These are phyloP conservation scores for Lasioglossum malachurum DNA, from an alignment of 2,888 invertebrate species.

Conservation along the genomic window DNA sequence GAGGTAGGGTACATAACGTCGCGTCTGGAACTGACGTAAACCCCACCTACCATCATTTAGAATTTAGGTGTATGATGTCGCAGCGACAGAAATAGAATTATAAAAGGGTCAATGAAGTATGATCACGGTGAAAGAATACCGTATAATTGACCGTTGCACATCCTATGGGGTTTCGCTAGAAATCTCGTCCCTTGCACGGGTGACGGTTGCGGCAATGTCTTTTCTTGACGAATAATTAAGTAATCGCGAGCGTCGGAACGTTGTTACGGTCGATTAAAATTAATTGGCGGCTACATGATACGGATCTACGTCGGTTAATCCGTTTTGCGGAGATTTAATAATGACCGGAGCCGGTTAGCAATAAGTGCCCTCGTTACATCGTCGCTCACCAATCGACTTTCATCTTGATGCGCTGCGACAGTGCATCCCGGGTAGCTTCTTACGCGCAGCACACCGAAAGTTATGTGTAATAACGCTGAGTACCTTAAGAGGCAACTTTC, in stretches of 20 bases:
- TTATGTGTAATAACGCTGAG: conserved; percentile 41
- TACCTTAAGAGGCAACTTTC: conserved; percentile 54
- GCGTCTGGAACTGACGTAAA: neutral
- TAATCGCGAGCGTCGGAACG: neutral
- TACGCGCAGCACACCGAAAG: conserved; percentile 17
- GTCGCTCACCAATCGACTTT: conserved; percentile 31
- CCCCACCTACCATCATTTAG: neutral
- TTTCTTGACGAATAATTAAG: conserved; percentile 2
- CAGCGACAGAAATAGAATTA: conserved; percentile 2
- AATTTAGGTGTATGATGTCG: neutral
- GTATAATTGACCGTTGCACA: neutral
- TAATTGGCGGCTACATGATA: conserved; percentile 6
- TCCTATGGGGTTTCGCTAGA: neutral
- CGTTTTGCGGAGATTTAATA: conserved; percentile 28
- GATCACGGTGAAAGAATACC: neutral
- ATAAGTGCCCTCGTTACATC: conserved; percentile 20
- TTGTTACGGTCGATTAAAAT: conserved; percentile 32
- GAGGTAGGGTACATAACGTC: neutral
- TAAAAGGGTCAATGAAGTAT: neutral
- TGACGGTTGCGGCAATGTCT: neutral
- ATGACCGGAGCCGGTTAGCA: neutral
- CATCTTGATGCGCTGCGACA: conserved; percentile 21
- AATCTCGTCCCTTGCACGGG: neutral
- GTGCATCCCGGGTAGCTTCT: conserved; percentile 22
- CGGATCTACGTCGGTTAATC: conserved; percentile 12